phyloP scores from a whole-genome alignment of 1,140 invertebrate genomes.

The Drosophila triauraria region DNA sequence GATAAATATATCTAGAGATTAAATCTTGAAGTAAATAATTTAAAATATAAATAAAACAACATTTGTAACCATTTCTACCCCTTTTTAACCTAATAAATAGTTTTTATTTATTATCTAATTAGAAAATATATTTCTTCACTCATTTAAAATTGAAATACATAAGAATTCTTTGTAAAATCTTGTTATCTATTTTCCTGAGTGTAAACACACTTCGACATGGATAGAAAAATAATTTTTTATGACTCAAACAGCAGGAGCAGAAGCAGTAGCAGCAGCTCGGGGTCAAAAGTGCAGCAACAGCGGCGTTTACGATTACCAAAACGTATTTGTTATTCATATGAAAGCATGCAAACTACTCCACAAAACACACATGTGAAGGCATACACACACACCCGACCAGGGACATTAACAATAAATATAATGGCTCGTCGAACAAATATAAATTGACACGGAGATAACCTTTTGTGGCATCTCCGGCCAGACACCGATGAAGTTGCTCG shows the following conservation, averaged over 20 bases:
- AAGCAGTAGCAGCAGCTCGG: conserved; percentile 15
- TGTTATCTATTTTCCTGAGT: neutral
- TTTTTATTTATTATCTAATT: neutral
- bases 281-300: conserved; percentile 54
- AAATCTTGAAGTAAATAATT: neutral
- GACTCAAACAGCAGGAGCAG: conserved; percentile 16
- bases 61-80: neutral
- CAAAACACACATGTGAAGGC: conserved; percentile 23
- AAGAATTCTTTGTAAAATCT: neutral
- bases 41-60: neutral
- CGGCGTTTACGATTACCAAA: conserved; percentile 55
- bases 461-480: conserved; percentile 54
- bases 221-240: conserved; percentile 50
- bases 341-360: conserved; percentile 54
- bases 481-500: conserved; percentile 49
- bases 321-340: conserved; percentile 62
- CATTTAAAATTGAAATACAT: too few species aligned
- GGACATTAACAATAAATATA: conserved; percentile 63
- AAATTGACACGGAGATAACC: conserved; percentile 63
- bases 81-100: neutral
- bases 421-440: conserved; percentile 63
- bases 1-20: neutral
- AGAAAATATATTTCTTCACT: neutral
- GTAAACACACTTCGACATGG: conserved; percentile 20
- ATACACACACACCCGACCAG: conserved; percentile 12